phyloP scores from a whole-genome alignment of 2,888 invertebrate species.

The Ecdyonurus torrentis region DNA sequence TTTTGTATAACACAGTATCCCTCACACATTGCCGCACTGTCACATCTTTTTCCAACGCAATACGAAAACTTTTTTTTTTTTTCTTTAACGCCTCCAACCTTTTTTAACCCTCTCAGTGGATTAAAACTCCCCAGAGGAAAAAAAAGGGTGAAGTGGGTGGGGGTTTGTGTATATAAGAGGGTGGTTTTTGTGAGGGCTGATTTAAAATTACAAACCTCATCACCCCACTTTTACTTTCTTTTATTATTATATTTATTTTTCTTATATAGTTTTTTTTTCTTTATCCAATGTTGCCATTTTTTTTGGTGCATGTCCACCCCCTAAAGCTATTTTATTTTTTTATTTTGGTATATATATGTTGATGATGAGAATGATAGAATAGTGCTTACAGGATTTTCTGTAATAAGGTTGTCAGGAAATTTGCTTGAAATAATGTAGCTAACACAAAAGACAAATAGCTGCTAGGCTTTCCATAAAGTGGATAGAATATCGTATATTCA shows the following conservation, averaged over 20 bases:
- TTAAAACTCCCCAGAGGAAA: not conserved
- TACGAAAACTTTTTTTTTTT: not conserved
- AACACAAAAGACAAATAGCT: conserved; percentile 2
- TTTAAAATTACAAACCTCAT: not conserved
- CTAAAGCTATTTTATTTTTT: not conserved
- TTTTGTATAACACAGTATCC: not conserved
- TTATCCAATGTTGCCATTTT: conserved; percentile 8
- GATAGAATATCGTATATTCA: too few relatives aligned
- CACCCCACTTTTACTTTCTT: not conserved
- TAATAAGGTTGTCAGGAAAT: conserved; percentile 14
- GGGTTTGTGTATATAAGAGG: not conserved
- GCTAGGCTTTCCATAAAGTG: not conserved
- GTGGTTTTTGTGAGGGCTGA: not conserved
- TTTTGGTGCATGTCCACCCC: not conserved
- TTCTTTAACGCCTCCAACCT: not conserved
- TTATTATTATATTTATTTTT: not conserved
- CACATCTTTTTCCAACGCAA: not conserved
- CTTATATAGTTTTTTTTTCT: not conserved
- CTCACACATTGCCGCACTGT: not conserved
- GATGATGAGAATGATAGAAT: not conserved
- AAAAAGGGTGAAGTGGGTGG: not conserved
- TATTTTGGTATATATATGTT: not conserved
- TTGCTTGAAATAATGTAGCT: conserved; percentile 12
- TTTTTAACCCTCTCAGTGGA: not conserved
- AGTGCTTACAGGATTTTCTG: conserved; percentile 12